Evolutionary conservation across 2,888 invertebrate species (phyloP).

Genomic region (Thymelicus acteon): DNA sequence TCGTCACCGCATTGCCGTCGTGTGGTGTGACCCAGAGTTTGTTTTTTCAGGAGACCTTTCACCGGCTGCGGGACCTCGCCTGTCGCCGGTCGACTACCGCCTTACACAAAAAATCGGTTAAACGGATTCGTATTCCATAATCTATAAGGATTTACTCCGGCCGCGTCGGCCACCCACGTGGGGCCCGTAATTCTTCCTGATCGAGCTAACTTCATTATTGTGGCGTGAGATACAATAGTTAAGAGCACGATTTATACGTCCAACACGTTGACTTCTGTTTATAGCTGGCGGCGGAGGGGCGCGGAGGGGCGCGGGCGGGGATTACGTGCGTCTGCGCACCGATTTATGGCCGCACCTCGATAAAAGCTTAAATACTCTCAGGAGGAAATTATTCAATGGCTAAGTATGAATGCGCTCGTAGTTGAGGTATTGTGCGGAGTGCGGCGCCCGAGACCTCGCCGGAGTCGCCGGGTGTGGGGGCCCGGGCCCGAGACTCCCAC

Average conservation of each 20-base stretch:
- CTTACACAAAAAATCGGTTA: constrained; percentile 71
- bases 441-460: constrained; percentile 8
- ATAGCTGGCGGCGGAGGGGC: constrained; percentile 75
- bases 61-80: constrained; percentile 62
- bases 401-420: constrained; percentile 57
- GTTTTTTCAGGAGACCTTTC: constrained; percentile 78
- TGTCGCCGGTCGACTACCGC: constrained; percentile 67
- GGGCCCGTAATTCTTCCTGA: constrained; percentile 81
- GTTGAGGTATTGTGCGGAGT: constrained; percentile 48
- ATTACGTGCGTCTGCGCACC: constrained; percentile 79
- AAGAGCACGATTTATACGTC: constrained; percentile 84
- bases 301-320: constrained; percentile 72
- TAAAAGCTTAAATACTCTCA: constrained; percentile 83
- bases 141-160: constrained; percentile 75
- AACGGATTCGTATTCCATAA: constrained; percentile 75
- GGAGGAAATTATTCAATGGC: constrained; percentile 72
- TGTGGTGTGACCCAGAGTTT: constrained; percentile 53
- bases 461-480: no score
- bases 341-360: constrained; percentile 80
- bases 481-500: background rate
- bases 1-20: constrained; percentile 44
- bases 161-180: constrained; percentile 80
- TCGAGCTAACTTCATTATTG: constrained; percentile 85
- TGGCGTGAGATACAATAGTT: constrained; percentile 84
- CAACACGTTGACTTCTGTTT: constrained; percentile 85